Evolutionary conservation across 2,888 invertebrate species (phyloP).

Genomic region (Heliconius charithonia): DNA sequence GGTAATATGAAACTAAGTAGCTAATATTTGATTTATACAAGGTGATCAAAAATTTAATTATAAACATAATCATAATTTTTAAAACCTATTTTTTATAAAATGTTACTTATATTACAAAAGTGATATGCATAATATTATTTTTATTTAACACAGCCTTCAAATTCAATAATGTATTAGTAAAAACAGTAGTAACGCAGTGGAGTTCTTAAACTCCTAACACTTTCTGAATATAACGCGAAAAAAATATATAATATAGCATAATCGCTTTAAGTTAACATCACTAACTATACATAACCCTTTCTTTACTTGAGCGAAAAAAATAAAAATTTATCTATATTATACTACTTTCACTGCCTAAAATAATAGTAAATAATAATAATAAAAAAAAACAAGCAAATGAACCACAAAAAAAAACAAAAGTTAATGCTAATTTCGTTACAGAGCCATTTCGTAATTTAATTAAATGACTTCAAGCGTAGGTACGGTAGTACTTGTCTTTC

Average conservation of each 20-base stretch:
- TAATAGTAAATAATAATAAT: neutral
- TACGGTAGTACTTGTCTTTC: constrained; percentile 37
- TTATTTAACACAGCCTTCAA: neutral
- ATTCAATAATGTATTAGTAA: neutral
- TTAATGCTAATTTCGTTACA: constrained; percentile 19
- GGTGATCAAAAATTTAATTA: neutral
- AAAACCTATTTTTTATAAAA: neutral
- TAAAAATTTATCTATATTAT: neutral
- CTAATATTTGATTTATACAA: neutral
- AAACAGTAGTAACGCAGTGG: neutral
- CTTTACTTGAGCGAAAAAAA: too few relatives aligned
- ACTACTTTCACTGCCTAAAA: neutral
- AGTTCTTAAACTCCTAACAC: neutral
- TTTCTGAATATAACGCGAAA: neutral
- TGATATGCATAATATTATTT: neutral
- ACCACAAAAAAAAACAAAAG: constrained; percentile 15
- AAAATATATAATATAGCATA: too few relatives aligned
- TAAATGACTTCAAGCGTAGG: constrained; percentile 25
- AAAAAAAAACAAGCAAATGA: neutral
- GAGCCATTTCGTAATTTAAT: constrained; percentile 32
- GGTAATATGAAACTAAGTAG: constrained; percentile 18
- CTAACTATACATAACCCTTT: neutral
- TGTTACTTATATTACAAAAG: neutral
- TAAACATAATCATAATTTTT: neutral
- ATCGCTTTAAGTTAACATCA: too few relatives aligned